phyloP scores from a whole-genome alignment of 2,888 invertebrate species.

The Aspidapion aeneum region DNA sequence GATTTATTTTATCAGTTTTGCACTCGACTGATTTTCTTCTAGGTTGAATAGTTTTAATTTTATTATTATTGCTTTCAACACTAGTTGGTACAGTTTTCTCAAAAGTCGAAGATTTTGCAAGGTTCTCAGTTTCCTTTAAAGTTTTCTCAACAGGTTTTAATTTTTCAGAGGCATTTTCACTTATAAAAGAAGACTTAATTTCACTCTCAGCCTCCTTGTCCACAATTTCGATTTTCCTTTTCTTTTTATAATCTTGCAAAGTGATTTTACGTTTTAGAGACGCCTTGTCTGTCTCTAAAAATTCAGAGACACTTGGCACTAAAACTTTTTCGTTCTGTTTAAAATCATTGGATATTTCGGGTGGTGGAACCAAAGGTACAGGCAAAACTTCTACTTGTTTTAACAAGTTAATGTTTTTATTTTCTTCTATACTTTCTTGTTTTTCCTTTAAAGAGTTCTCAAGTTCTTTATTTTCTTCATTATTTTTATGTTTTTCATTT shows the following conservation, averaged over 20 bases:
- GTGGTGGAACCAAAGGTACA: not conserved
- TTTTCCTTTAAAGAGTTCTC: not conserved
- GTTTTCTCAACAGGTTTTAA: not conserved
- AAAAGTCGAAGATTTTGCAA: not conserved
- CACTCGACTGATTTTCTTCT: not conserved
- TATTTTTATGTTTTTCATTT: not conserved
- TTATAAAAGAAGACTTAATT: not conserved
- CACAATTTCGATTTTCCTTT: conserved; percentile 15
- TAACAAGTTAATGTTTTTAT: not conserved
- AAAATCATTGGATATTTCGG: not conserved
- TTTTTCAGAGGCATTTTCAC: not conserved
- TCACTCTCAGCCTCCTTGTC: not conserved
- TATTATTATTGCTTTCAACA: not conserved
- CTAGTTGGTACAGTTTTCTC: not conserved
- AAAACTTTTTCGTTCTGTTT: conserved; percentile 6
- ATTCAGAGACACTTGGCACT: conserved; percentile 25
- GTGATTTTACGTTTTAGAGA: conserved; percentile 28
- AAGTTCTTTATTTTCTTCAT: not conserved
- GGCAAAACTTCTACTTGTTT: not conserved
- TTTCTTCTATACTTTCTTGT: too few species aligned
- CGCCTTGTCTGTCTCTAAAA: conserved; percentile 19
- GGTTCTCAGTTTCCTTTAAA: not conserved
- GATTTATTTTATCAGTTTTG: not conserved
- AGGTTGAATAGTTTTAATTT: not conserved
- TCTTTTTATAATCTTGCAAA: conserved; percentile 34